These are phyloP conservation scores for Drosophila neonasuta DNA, from an alignment of 2,888 invertebrate species.

Conservation along the genomic window DNA sequence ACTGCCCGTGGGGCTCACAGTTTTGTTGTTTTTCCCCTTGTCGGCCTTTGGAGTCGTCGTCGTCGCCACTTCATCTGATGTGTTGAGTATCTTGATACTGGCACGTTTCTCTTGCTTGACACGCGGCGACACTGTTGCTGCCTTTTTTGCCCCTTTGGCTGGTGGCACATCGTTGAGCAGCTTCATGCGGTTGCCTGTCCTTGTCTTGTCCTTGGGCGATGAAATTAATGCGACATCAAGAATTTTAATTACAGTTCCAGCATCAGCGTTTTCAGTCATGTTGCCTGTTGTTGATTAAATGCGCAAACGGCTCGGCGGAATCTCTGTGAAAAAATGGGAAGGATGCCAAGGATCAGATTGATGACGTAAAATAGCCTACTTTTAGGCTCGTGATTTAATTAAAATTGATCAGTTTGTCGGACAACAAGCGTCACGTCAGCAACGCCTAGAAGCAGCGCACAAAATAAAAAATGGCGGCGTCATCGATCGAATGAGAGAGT, in stretches of 20 bases:
- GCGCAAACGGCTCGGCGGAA: background rate
- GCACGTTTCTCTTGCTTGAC: slow-evolving; percentile 57
- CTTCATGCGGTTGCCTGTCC: slow-evolving; percentile 58
- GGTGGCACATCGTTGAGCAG: slow-evolving; percentile 54
- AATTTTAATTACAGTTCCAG: slow-evolving; percentile 56
- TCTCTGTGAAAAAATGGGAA: slow-evolving; percentile 9
- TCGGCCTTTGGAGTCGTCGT: slow-evolving; percentile 35
- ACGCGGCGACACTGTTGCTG: background rate
- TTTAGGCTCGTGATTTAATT: slow-evolving; percentile 65
- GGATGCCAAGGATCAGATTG: slow-evolving; percentile 53
- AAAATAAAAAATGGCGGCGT: slow-evolving; percentile 66
- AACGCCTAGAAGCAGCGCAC: slow-evolving; percentile 75
- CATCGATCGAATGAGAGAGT: slow-evolving; percentile 31
- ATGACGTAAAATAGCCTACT: slow-evolving; percentile 57
- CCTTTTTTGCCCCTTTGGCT: slow-evolving; percentile 7
- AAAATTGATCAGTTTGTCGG: slow-evolving; percentile 49
- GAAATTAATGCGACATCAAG: slow-evolving; percentile 58
- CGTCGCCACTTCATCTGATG: slow-evolving; percentile 47
- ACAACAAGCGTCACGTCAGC: slow-evolving; percentile 65
- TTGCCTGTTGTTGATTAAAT: slow-evolving; percentile 45
- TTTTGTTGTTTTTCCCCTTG: slow-evolving; percentile 31
- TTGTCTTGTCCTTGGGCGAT: slow-evolving; percentile 42
- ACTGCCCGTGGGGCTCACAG: slow-evolving; percentile 24
- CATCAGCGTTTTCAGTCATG: slow-evolving; percentile 29
- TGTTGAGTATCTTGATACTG: slow-evolving; percentile 66